Conservation (phyloP, 2,113 vertebrate species). For the Semnornis frantzii region DNA sequence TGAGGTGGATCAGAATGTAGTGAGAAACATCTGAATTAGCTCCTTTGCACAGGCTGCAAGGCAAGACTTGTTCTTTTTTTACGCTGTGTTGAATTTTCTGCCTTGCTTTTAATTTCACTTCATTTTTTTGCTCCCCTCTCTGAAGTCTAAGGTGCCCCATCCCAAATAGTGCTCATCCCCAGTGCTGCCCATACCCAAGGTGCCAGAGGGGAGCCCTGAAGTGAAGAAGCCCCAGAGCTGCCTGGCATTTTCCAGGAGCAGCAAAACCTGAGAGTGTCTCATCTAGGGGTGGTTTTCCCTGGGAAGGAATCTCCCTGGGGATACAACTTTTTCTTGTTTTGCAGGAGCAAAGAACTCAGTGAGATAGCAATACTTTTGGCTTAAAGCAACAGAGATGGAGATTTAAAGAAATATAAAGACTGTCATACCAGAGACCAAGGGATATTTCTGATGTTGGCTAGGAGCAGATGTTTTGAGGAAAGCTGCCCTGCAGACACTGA, state of each 20-base stretch:
- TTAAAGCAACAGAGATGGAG: background rate
- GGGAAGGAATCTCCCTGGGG: background rate
- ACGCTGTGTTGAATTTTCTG: background rate
- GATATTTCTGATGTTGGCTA: background rate
- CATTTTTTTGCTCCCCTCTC: background rate
- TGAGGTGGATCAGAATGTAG: background rate
- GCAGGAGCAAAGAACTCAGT: background rate
- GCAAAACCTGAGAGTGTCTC: background rate
- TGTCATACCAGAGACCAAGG: background rate
- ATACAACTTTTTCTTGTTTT: background rate
- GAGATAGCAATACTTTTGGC: background rate
- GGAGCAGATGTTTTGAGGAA: background rate
- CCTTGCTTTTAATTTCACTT: background rate
- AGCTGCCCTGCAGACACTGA: background rate
- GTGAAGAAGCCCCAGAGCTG: background rate
- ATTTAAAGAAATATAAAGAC: background rate
- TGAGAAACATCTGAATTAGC: background rate
- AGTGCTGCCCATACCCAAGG: accelerated
- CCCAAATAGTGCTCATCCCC: background rate
- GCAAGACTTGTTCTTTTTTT: background rate
- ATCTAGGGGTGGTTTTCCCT: background rate
- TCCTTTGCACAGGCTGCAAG: background rate
- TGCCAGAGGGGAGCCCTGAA: background rate
- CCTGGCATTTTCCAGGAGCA: background rate
- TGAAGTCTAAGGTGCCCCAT: background rate